Base-by-base conservation (phyloP, 2,888 invertebrate species). In the Epirrita christyi region DNA sequence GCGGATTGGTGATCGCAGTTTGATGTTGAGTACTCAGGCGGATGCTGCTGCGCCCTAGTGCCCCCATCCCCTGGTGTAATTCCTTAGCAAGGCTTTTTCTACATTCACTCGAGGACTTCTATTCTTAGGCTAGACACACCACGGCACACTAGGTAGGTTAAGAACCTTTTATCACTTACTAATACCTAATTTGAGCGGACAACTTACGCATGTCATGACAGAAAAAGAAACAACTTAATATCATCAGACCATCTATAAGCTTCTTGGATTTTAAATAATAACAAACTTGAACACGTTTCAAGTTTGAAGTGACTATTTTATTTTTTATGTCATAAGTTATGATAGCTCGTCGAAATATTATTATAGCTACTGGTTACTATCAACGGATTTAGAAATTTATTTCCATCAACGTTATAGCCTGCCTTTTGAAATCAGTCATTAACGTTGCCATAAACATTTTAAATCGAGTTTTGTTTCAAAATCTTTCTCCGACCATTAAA, bases 241-340 rank as follows among this genome's bases (percentile, higher is more conserved):
- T 15, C 15, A 15, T 8, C 14, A 14, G 6, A 4, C 21, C 4
- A 21, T 40, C 40, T 6, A 8, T 7, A 57, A 61, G 68, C 67
- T 67, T 60, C 15, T 36, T 21, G 2, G 15, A 11, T 32, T 32
- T 36, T 72, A 79, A 71, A 43, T 43, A 13, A 34, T 32, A 32
- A 44, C 37, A 34, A 41, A 15, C 27, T 41, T 15, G 45, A 51
- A 42, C 46, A 21, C 51, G 14, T 38, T 28, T 34, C 6, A 13
- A 36, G 34, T 42, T 51, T 11, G 28, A 44, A 44, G 41, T 45
- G 11, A 41, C 14, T 38, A 43, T 45, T 53, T 45, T 45, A 29
- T 36, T 49, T n/a, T 57, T 50, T 37, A 49, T 11, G 28, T 41
- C 48, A 7, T 11, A 53, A 41, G 48, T 48, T 52, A 50, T 50